phyloP scores from a whole-genome alignment of 2,797 vertebrate species.

The Hapalemur alaotrensis region DNA sequence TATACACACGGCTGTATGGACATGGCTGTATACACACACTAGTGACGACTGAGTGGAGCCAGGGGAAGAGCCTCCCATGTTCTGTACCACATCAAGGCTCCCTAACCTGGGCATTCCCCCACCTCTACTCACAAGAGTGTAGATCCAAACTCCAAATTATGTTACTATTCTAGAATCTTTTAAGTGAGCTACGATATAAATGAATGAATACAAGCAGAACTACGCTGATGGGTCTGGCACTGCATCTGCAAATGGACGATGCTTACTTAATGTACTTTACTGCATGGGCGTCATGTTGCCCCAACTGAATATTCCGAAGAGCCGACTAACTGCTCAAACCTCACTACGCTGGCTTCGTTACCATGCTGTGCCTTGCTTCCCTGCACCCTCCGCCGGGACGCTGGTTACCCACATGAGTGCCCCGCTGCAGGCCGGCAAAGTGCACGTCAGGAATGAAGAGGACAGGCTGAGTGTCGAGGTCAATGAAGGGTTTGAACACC shows the following conservation, averaged over 20 bases:
- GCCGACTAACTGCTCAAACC: not conserved
- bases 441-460: slow-evolving; percentile 98
- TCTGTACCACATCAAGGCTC: accelerated
- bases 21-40: accelerated
- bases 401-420: slow-evolving; percentile 89
- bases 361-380: accelerated
- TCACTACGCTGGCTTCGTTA: not conserved
- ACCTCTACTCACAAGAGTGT: no score
- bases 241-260: accelerated
- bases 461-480: slow-evolving; percentile 95
- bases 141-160: not conserved
- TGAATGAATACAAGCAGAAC: not conserved
- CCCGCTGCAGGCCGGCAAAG: slow-evolving; percentile 94
- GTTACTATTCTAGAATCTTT: not conserved
- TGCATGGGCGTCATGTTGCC: accelerated
- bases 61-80: accelerated
- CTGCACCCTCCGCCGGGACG: accelerated
- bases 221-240: accelerated
- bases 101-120: not conserved
- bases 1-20: accelerated
- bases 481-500: slow-evolving; percentile 94
- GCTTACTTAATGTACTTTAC: not conserved
- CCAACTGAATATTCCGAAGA: not conserved
- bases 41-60: not conserved
- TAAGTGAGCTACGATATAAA: not conserved